Conservation (phyloP, 2,797 vertebrate genomes). For the Sitta carolinensis region DNA sequence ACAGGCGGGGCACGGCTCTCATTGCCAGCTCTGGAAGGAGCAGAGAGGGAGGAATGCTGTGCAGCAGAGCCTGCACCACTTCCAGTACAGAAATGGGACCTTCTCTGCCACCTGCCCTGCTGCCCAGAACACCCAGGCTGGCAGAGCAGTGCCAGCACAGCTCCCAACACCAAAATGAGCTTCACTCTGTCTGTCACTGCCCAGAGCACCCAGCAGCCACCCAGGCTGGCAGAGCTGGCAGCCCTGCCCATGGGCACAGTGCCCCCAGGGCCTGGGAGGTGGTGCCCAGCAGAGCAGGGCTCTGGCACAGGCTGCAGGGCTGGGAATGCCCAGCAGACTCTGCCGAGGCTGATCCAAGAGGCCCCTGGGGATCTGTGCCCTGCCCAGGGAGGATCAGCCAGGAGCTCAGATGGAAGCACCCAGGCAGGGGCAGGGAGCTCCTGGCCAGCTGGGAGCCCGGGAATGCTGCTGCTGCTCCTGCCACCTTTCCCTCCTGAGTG, state of each 20-base stretch:
- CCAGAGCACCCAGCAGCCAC: fast-evolving
- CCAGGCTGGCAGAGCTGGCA: not conserved
- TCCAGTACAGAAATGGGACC: not conserved
- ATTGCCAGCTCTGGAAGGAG: not conserved
- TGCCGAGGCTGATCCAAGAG: fast-evolving
- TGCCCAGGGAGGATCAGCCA: not conserved
- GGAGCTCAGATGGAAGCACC: too few species aligned
- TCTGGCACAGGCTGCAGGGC: fast-evolving
- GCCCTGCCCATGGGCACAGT: fast-evolving
- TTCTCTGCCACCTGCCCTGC: not conserved
- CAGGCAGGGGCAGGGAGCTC: too few species aligned
- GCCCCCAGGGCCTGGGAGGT: fast-evolving
- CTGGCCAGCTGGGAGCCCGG: fast-evolving
- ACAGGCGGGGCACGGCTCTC: not conserved
- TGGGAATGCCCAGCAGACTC: fast-evolving
- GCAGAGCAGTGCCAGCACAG: fast-evolving
- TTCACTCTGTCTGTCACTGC: not conserved
- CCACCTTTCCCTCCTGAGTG: not conserved
- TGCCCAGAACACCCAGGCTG: not conserved
- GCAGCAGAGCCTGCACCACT: fast-evolving
- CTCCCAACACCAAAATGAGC: not conserved
- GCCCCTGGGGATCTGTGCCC: fast-evolving
- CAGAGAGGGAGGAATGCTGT: not conserved
- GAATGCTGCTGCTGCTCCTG: not conserved
- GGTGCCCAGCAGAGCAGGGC: not conserved